phyloP scores from a whole-genome alignment of 2,888 invertebrate genomes.

The Mystacides longicornis region DNA sequence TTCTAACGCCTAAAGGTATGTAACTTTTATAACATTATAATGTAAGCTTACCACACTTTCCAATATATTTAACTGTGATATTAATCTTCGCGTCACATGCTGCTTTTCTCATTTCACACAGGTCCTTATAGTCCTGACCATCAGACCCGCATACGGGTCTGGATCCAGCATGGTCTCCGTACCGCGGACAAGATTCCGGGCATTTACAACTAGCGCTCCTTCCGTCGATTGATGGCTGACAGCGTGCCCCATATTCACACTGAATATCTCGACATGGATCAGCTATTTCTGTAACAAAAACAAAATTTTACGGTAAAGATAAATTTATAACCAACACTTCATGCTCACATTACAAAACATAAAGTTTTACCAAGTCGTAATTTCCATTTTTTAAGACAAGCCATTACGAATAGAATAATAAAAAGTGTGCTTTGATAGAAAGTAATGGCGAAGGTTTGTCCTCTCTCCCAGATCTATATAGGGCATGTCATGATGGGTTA shows the following conservation, averaged over 20 bases:
- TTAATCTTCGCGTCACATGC: constrained; percentile 69
- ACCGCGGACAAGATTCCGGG: constrained; percentile 68
- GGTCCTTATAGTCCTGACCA: constrained; percentile 75
- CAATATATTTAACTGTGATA: constrained; percentile 73
- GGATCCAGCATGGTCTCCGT: constrained; percentile 76
- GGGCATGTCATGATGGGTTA: too few species aligned
- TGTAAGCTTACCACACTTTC: constrained; percentile 73
- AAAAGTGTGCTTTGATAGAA: too few species aligned
- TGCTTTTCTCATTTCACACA: constrained; percentile 74
- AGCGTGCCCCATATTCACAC: constrained; percentile 75
- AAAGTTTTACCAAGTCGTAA: too few species aligned
- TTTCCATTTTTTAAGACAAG: too few species aligned
- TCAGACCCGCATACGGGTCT: constrained; percentile 77
- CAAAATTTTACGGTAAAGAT: too few species aligned
- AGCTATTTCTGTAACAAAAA: constrained; percentile 41
- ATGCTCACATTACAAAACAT: too few species aligned
- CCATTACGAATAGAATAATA: too few species aligned
- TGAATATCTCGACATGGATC: constrained; percentile 71
- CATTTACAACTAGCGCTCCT: constrained; percentile 69
- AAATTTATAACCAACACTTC: too few species aligned
- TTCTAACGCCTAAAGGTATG: background rate
- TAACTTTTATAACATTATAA: background rate
- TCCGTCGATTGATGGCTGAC: constrained; percentile 61
- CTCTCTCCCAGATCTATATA: too few species aligned
- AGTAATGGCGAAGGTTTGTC: too few species aligned